phyloP scores from a whole-genome alignment of 2,797 vertebrate species.

The Alca torda region DNA sequence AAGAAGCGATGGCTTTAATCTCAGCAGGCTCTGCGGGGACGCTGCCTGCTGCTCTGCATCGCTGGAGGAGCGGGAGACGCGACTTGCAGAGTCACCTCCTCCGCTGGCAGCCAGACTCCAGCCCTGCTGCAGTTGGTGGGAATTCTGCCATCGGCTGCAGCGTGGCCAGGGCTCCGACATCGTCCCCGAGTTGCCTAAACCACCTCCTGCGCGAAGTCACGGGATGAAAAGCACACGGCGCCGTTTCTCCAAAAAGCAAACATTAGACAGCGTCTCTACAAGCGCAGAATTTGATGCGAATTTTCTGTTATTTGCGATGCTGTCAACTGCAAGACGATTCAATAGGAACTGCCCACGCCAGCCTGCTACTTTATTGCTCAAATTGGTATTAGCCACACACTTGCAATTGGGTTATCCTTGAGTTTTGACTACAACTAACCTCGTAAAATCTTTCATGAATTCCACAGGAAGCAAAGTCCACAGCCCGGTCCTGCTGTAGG shows the following conservation, averaged over 20 bases:
- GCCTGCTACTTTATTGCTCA: not conserved
- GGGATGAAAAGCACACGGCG: not conserved
- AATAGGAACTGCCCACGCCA: not conserved
- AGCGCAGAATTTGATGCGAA: not conserved
- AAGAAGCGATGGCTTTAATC: slow-evolving; percentile 65
- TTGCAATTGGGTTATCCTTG: not conserved
- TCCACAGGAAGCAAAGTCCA: not conserved
- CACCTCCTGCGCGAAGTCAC: not conserved
- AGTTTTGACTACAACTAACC: not conserved
- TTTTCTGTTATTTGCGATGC: not conserved
- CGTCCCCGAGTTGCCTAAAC: not conserved
- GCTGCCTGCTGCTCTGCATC: not conserved
- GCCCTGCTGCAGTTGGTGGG: not conserved
- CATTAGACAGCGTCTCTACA: fast-evolving
- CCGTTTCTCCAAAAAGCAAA: not conserved
- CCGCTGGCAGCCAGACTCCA: not conserved
- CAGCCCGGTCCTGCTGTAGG: not conserved
- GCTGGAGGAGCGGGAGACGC: not conserved
- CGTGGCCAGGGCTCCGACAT: not conserved
- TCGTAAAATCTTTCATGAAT: not conserved
- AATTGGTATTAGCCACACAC: not conserved
- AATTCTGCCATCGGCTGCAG: not conserved
- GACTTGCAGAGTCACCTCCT: not conserved
- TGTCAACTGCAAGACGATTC: not conserved
- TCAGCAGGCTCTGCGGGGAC: not conserved